These are phyloP conservation scores for Periparus ater DNA, from an alignment of 2,797 vertebrate species.

Conservation along the genomic window DNA sequence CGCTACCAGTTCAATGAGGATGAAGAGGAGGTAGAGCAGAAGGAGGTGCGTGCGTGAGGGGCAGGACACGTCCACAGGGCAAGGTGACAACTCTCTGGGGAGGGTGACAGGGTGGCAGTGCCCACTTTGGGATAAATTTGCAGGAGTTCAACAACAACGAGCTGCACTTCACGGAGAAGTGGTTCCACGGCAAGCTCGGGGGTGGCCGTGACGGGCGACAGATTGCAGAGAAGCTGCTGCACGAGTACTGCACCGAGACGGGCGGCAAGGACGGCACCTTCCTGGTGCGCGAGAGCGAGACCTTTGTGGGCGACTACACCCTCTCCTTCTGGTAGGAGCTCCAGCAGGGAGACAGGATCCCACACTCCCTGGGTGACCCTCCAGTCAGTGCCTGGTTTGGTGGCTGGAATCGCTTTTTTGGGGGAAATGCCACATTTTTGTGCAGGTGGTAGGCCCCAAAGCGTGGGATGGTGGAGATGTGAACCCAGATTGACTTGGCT, in stretches of 20 bases:
- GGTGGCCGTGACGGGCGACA: constrained; percentile 76
- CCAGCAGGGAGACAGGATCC: not conserved
- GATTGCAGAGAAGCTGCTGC: constrained; percentile 77
- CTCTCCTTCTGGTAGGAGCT: constrained; percentile 78
- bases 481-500: not conserved
- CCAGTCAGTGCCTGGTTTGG: not conserved
- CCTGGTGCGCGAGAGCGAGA: constrained; percentile 79
- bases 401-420: not conserved
- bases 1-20: constrained; percentile 75
- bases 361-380: not conserved
- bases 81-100: not conserved
- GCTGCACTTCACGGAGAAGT: constrained; percentile 77
- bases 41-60: constrained; percentile 61
- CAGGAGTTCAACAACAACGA: constrained; percentile 80
- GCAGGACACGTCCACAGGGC: rapidly evolving
- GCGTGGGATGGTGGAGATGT: rapidly evolving
- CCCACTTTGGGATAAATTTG: not conserved
- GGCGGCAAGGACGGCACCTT: constrained; percentile 78
- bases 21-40: constrained; percentile 76
- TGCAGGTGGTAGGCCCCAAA: rapidly evolving
- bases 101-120: not conserved
- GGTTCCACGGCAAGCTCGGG: constrained; percentile 79
- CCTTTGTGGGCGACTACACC: constrained; percentile 79
- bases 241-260: constrained; percentile 75
- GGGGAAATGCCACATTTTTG: rapidly evolving